Evolutionary conservation across 2,797 vertebrate genomes (phyloP).

Genomic region (Coendou prehensilis): DNA sequence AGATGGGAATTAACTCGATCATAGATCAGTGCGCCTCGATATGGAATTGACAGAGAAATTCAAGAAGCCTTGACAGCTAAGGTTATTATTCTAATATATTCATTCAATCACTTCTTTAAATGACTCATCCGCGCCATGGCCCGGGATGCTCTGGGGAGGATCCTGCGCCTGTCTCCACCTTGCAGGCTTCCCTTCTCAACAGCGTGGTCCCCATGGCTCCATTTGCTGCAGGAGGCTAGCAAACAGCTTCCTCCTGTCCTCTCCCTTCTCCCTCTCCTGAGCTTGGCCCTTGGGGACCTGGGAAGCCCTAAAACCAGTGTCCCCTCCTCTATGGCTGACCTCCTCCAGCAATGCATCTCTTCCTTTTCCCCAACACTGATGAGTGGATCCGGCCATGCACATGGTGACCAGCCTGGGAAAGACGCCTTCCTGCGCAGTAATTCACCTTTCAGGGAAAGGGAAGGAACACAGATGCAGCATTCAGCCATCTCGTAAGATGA

Average conservation of each 20-base stretch:
- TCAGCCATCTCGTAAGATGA: not conserved
- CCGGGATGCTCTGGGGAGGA: not conserved
- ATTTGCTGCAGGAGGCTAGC: not conserved
- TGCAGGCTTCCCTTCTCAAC: not conserved
- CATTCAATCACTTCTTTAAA: conserved; percentile 13
- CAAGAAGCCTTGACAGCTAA: not conserved
- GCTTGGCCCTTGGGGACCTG: not conserved
- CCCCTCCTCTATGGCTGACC: not conserved
- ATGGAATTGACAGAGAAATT: conserved; percentile 51
- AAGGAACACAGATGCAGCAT: not conserved
- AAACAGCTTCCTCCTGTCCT: not conserved
- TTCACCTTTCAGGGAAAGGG: not conserved
- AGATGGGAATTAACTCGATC: not conserved
- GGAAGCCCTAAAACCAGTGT: not conserved
- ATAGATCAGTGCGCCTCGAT: conserved; percentile 15
- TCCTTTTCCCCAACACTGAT: not conserved
- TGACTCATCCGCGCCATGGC: not conserved
- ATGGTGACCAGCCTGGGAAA: not conserved
- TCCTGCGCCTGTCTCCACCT: not conserved
- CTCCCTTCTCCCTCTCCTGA: accelerated
- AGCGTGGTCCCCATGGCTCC: not conserved
- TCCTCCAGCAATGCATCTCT: not conserved
- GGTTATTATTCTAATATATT: not conserved
- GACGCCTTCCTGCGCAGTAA: not conserved
- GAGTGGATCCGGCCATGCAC: not conserved